Evolutionary conservation across 1,140 invertebrate species (phyloP).

Genomic region (Drosophila ohnishii): DNA sequence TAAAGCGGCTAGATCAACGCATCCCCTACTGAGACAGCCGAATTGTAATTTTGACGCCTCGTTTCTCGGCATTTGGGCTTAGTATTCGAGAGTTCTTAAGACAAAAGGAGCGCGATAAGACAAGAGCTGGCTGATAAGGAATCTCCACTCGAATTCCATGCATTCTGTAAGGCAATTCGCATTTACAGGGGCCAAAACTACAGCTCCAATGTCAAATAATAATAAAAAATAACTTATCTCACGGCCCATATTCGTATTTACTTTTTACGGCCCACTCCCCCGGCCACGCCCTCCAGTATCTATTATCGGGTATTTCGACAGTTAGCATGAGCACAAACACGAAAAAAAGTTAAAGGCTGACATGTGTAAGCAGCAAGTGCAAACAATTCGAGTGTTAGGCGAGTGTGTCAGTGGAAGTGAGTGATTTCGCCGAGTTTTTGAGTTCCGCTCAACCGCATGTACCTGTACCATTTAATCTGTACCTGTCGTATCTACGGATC

Average conservation of each 20-base stretch:
- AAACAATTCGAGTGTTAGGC: constrained; percentile 54
- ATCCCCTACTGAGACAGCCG: constrained; percentile 34
- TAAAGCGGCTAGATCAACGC: constrained; percentile 30
- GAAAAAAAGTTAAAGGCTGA: constrained; percentile 20
- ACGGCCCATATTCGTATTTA: constrained; percentile 53
- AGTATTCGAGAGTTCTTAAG: constrained; percentile 27
- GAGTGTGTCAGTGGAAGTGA: neutral
- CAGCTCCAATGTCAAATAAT: constrained; percentile 58
- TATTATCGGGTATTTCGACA: constrained; percentile 38
- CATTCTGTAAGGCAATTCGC: constrained; percentile 24
- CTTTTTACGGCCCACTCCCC: constrained; percentile 34
- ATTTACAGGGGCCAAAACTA: constrained; percentile 50
- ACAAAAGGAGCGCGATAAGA: constrained; percentile 44
- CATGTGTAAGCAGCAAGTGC: constrained; percentile 67
- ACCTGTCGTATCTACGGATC: constrained; percentile 52
- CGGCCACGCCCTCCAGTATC: constrained; percentile 16
- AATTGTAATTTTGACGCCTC: constrained; percentile 52
- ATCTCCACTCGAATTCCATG: constrained; percentile 7
- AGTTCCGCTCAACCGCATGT: constrained; percentile 20
- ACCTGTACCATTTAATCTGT: constrained; percentile 20
- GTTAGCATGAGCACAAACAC: constrained; percentile 28
- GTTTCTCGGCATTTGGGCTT: neutral
- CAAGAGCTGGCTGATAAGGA: constrained; percentile 41
- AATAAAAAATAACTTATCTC: constrained; percentile 65
- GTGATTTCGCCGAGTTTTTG: constrained; percentile 1